Evolutionary conservation across 2,888 invertebrate species (phyloP).

Genomic region (Drosophila buzzatii): DNA sequence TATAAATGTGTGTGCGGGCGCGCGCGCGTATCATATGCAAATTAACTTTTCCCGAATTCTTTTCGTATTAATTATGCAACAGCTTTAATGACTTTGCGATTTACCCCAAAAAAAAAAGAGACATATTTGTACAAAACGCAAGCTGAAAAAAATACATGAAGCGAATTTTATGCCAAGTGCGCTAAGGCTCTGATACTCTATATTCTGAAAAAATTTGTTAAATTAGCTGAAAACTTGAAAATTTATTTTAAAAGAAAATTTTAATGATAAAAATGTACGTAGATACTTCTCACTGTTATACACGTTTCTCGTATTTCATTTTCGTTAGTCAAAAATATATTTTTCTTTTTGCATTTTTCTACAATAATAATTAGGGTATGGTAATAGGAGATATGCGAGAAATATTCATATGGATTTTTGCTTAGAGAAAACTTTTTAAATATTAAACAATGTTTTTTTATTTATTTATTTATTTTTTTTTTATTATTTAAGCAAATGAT

Average conservation of each 20-base stretch:
- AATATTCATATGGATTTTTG: background rate
- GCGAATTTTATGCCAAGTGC: background rate
- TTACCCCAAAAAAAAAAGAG: background rate
- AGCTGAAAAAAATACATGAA: background rate
- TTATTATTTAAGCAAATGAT: no score
- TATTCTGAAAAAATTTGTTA: no score
- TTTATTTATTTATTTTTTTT: no score
- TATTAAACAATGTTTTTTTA: no score
- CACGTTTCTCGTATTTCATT: background rate
- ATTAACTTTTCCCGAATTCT: slow-evolving; percentile 32
- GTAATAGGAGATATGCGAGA: background rate
- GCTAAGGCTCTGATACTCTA: background rate
- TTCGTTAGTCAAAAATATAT: background rate
- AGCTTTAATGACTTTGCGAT: slow-evolving; percentile 49
- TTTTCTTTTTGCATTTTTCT: background rate
- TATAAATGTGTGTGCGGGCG: slow-evolving; percentile 1
- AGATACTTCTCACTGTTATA: background rate
- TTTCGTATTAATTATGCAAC: slow-evolving; percentile 47
- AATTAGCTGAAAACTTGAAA: background rate
- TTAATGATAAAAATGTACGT: background rate
- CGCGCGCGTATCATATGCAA: slow-evolving; percentile 31
- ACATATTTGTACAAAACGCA: background rate
- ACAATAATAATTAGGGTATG: no score
- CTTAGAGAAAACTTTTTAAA: no score
- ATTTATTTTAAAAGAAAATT: background rate